Base-by-base conservation (phyloP, 2,113 vertebrate species). In the Vidua macroura region DNA sequence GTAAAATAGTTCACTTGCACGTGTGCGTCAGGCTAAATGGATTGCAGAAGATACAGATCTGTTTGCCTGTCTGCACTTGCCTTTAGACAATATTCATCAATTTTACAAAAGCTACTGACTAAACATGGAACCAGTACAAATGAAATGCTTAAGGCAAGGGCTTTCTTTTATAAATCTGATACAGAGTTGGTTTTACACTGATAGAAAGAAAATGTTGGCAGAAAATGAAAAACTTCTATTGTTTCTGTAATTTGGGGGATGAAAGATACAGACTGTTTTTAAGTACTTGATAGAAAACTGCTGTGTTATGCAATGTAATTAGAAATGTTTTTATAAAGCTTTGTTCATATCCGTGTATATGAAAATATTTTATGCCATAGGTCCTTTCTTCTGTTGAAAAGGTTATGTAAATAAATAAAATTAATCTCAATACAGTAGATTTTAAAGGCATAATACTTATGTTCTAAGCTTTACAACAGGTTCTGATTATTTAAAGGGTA, bases 61-160 rank as follows among this genome's bases (percentile, higher is more conserved):
- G 95, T 97, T 98, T 94, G 96, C 97, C 97, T 98, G 98, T 98
- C 98, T 97, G 97, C 98, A 97, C 98, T 98, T 97, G 97, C 96
- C 97, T 97, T 98, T 97, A 97, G 96, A 98, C 97, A 96, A 97
- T 97, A 98, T 98, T 97, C 97, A 98, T 98, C 97, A 97, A 94
- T 97, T 98, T 96, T 97, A 97, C 96, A 94, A 97, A 98, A 98
- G 97, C 95, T 96, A 95, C 97, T 66, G 85, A 89, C 96, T 95
- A 95, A 96, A 97, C 97, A 93, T 68, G 88, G 95, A 96, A 91
- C 95, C 91, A 67, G 90, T 97, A 97, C 97, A 96, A 97, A 97
- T 96, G 27, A 94, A 96, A 72, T 30, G 95, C 96, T 93, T 6
- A 33, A 73, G 60, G 94, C 88, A 60, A 72, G 33, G 63, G 48